Conservation (phyloP, 2,888 invertebrate genomes). For the Schizotus pectinicornis region DNA sequence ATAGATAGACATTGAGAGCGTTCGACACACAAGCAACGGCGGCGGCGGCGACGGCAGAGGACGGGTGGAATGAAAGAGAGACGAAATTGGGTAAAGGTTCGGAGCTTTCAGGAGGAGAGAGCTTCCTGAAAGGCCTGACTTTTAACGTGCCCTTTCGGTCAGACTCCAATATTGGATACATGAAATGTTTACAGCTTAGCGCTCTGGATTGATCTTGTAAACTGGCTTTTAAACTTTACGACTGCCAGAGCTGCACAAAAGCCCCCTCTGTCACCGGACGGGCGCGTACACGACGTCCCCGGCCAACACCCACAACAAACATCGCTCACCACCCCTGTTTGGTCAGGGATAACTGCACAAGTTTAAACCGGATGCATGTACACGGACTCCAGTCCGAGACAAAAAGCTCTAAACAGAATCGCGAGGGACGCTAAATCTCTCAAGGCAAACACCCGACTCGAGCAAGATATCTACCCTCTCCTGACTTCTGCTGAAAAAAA, state of each 20-base stretch:
- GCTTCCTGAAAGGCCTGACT: constrained; percentile 35
- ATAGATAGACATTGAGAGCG: constrained; percentile 43
- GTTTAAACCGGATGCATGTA: no score
- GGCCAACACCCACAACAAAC: no score
- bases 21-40: constrained; percentile 27
- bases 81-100: constrained; percentile 44
- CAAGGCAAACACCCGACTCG: no score
- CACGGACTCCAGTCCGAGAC: no score
- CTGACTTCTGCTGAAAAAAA: no score
- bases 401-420: no score
- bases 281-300: no score
- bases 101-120: constrained; percentile 36
- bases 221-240: constrained; percentile 43
- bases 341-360: no score
- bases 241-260: constrained; percentile 31
- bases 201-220: constrained; percentile 45
- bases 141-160: constrained; percentile 40
- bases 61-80: constrained; percentile 38
- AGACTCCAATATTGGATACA: constrained; percentile 44
- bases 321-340: no score
- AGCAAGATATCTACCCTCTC: no score
- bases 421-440: no score
- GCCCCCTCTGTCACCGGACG: constrained; percentile 17
- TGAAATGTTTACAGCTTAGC: constrained; percentile 49
- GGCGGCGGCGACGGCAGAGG: constrained; percentile 20